Conservation (phyloP, 2,113 vertebrate genomes). For the Calyptomena viridis region DNA sequence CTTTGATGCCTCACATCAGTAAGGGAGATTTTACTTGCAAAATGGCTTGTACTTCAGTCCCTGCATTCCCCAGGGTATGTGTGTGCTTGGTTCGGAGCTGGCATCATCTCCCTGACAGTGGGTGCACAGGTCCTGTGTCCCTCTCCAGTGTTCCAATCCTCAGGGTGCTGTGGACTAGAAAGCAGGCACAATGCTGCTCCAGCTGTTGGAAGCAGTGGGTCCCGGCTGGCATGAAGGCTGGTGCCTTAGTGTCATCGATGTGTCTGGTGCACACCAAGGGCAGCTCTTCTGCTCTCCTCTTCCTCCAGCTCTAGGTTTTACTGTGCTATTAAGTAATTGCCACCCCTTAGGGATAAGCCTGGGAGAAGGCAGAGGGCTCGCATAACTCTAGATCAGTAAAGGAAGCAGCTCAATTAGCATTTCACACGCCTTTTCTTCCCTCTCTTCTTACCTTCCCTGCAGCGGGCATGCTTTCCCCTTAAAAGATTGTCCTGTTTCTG, state of each 20-base stretch:
- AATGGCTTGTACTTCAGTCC: background rate
- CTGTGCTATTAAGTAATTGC: conserved; percentile 65
- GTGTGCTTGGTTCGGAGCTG: background rate
- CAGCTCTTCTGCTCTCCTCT: conserved; percentile 9
- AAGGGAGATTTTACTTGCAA: background rate
- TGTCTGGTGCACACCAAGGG: background rate
- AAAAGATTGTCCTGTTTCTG: conserved; percentile 93
- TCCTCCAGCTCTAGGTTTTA: conserved; percentile 11
- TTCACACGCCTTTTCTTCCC: conserved; percentile 88
- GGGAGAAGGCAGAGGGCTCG: conserved; percentile 73
- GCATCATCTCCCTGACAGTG: background rate
- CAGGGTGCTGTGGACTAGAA: background rate
- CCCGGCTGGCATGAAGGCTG: background rate
- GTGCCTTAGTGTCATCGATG: background rate
- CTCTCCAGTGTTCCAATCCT: background rate
- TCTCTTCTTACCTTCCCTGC: conserved; percentile 88
- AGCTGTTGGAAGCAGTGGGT: rapidly evolving
- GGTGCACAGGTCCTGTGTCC: background rate
- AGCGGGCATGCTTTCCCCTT: conserved; percentile 85
- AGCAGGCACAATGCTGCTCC: background rate
- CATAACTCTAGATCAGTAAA: conserved; percentile 82
- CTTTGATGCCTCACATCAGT: background rate
- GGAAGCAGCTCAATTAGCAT: conserved; percentile 96
- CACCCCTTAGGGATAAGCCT: conserved; percentile 63
- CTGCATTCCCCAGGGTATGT: background rate